Evolutionary conservation across 2,888 invertebrate genomes (phyloP).

Genomic region (Phrixothrix hirtus): DNA sequence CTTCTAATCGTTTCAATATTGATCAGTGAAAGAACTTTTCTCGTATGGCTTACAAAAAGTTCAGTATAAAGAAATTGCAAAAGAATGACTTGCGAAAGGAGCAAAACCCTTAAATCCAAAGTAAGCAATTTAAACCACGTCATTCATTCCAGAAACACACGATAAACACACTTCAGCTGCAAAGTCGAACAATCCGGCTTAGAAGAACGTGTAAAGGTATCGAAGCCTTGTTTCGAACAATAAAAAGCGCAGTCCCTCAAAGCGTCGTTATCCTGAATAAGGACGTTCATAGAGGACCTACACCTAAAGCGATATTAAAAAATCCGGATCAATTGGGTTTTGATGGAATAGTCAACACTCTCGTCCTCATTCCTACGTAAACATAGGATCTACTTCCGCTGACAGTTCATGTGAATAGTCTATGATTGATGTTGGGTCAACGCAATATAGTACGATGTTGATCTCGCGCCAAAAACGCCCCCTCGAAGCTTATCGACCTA

Average conservation of each 20-base stretch:
- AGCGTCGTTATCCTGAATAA: no score
- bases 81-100: no score
- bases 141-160: conserved; percentile 9
- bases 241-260: no score
- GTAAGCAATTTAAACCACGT: conserved; percentile 17
- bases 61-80: no score
- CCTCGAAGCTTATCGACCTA: conserved; percentile 24
- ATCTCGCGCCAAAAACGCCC: conserved; percentile 26
- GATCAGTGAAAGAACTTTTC: no score
- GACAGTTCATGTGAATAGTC: conserved; percentile 28
- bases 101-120: conserved; percentile 7
- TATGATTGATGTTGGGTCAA: conserved; percentile 32
- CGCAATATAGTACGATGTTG: conserved; percentile 27
- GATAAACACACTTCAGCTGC: conserved; percentile 9
- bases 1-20: no score
- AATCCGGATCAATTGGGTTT: conserved; percentile 16
- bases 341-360: conserved; percentile 24
- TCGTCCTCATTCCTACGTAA: conserved; percentile 21
- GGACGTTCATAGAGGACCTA: not conserved
- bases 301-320: conserved; percentile 19
- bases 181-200: no score
- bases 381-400: conserved; percentile 22
- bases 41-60: no score
- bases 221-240: no score
- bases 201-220: no score